Base-by-base conservation (phyloP, 2,888 invertebrate genomes). In the Hydraecia micacea region DNA sequence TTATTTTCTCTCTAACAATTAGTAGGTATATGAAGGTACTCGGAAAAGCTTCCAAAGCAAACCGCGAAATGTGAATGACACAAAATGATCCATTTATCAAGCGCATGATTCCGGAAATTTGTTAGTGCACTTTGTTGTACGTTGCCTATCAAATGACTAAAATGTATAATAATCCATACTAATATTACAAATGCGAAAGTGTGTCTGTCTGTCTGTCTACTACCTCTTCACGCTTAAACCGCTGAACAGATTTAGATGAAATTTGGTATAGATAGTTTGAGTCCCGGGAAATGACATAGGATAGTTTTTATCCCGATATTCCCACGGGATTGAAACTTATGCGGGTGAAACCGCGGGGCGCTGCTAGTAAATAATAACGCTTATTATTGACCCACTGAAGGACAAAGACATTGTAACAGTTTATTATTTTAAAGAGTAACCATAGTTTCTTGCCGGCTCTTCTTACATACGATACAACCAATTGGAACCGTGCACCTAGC, bases 41-140 rank as follows among this genome's bases (percentile, higher is more conserved):
- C 39, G 32, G 42, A 55, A 46, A 52, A 63, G 21, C 62, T 70
- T 63, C 28, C n/a, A 65, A 18, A 55, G 39, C 28, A 13, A 36
- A 18, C 7, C 39, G 18, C 7, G 8, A 25, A 42, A 63, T 39
- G 4, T 25, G 39, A 75, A 7, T 63, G 42, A 52, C 62, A 25
- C 25, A 15, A 76, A 55, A 46, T 55, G 18, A 39, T 76, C 21
- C 55, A 28, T 42, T 62, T 79, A 60, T n/a, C 32, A 60, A 62
- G 21, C 9, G 36, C 7, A 36, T 6, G 32, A 18, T 79, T 28
- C 1, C 28, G 18, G 15, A 18, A 32, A 49, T 9, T 42, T 28
- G 2, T n/a, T 28, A n/a, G 25, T 63, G 60, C 21, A 75, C n/a
- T 52, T 63, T 13, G 39, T 70, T 55, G 55, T 25, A 28, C 25